Evolutionary conservation across 1,140 invertebrate genomes (phyloP).

Genomic region (Aphidius gifuensis): DNA sequence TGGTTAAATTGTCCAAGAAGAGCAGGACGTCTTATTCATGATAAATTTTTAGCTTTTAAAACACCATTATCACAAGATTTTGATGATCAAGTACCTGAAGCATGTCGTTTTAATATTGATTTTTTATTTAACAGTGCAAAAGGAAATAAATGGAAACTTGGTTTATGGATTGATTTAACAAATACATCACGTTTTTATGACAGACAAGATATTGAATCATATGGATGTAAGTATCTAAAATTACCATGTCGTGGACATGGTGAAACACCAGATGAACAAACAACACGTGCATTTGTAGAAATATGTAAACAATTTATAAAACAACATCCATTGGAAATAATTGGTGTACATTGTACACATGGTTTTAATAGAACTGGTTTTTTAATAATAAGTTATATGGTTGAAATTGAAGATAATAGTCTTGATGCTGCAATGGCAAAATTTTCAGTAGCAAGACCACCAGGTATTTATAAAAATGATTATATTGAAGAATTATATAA

Average conservation of each 20-base stretch:
- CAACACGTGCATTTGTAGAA: constrained; percentile 74
- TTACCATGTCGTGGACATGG: constrained; percentile 83
- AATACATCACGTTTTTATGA: constrained; percentile 94
- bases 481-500: constrained; percentile 71
- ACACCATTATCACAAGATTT: constrained; percentile 79
- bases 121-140: constrained; percentile 78
- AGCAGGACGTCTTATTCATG: constrained; percentile 67
- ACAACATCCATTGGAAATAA: constrained; percentile 74
- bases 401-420: constrained; percentile 73
- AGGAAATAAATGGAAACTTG: constrained; percentile 77
- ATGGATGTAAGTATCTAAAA: constrained; percentile 80
- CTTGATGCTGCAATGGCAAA: constrained; percentile 75
- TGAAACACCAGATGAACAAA: constrained; percentile 73
- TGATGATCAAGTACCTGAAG: constrained; percentile 76
- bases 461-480: constrained; percentile 78
- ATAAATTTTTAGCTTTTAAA: constrained; percentile 89
- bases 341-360: constrained; percentile 97
- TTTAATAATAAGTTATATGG: constrained; percentile 86
- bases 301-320: constrained; percentile 75
- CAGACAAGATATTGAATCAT: constrained; percentile 69
- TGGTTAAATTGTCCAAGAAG: constrained; percentile 93
- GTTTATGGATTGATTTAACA: constrained; percentile 94
- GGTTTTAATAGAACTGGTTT: constrained; percentile 98
- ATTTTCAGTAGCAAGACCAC: constrained; percentile 71
- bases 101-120: constrained; percentile 75